Conservation (phyloP, 2,888 invertebrate species). For the Scaptomyza reducta region DNA sequence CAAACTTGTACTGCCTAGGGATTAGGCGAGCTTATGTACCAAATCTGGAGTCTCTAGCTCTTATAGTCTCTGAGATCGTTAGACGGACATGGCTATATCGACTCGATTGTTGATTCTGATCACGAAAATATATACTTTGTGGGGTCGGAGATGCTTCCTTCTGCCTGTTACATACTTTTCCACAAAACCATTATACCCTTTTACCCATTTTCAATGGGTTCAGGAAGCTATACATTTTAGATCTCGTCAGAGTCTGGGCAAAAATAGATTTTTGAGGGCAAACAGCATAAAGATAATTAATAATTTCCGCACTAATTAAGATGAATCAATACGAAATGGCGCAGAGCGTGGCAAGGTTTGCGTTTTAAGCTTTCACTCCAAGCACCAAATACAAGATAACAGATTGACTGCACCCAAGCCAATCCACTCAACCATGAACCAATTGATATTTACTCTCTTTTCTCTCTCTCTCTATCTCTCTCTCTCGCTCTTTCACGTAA, state of each 20-base stretch:
- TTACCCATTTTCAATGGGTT: no score
- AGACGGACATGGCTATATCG: no score
- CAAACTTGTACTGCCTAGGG: no score
- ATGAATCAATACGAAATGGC: slow-evolving; percentile 39
- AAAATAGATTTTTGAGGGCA: slow-evolving; percentile 20
- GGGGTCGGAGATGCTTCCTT: no score
- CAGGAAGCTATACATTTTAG: slow-evolving; percentile 28
- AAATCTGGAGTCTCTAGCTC: no score
- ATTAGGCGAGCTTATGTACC: no score
- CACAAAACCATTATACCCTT: no score
- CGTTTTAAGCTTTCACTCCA: slow-evolving; percentile 45
- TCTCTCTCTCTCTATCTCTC: neutral
- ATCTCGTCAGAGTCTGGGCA: slow-evolving; percentile 1
- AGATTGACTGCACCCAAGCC: slow-evolving; percentile 8
- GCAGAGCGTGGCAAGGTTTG: slow-evolving; percentile 50
- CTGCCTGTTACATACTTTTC: no score
- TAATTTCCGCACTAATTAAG: slow-evolving; percentile 78
- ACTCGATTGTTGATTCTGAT: no score
- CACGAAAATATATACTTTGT: no score
- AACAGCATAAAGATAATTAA: slow-evolving; percentile 62
- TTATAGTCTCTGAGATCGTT: no score
- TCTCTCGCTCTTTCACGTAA: no score
- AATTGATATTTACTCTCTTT: slow-evolving; percentile 1
- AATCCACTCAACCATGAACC: slow-evolving; percentile 37
- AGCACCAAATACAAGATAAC: slow-evolving; percentile 22